Percentiles rank a stretch among this genome's conserved stretches.
Evolutionary conservation across 64 coral and sea anemone genomes (phyloP).

Genomic region (Porites lutea): DNA sequence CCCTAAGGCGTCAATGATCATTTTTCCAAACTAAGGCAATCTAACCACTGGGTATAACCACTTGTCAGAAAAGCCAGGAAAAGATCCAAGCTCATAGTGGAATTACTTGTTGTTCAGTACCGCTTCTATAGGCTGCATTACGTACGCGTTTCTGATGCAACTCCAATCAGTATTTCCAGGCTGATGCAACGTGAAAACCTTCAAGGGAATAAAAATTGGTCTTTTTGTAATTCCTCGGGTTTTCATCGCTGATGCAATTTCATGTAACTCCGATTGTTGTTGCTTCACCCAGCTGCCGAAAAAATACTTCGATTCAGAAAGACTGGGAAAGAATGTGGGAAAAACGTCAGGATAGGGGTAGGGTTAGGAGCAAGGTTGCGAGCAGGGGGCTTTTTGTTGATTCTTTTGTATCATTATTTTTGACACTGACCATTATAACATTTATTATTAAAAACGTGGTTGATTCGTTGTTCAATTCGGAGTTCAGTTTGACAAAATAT

Average conservation of each 20-base stretch:
- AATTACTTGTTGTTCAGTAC: no score
- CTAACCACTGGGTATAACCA: neutral
- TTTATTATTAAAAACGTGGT: no score
- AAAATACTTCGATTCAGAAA: neutral
- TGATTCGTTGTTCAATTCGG: no score
- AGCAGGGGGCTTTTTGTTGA: no score
- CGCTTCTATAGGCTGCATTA: neutral
- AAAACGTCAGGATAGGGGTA: neutral
- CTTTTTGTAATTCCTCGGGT: neutral
- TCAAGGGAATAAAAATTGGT: neutral
- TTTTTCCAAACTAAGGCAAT: neutral
- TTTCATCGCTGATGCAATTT: no score
- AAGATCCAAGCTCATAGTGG: no score
- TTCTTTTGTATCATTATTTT: no score
- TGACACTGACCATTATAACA: no score
- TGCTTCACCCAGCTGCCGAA: no score
- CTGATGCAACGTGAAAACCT: neutral
- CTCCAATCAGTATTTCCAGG: neutral
- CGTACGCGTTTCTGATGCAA: no score
- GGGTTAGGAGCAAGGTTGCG: neutral
- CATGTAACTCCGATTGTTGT: no score
- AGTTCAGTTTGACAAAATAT: no score
- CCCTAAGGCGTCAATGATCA: neutral
- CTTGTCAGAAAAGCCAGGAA: neutral
- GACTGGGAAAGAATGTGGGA: neutral